Evolutionary conservation across 2,113 vertebrate species (phyloP).

Genomic region (Henicopernis longicauda): DNA sequence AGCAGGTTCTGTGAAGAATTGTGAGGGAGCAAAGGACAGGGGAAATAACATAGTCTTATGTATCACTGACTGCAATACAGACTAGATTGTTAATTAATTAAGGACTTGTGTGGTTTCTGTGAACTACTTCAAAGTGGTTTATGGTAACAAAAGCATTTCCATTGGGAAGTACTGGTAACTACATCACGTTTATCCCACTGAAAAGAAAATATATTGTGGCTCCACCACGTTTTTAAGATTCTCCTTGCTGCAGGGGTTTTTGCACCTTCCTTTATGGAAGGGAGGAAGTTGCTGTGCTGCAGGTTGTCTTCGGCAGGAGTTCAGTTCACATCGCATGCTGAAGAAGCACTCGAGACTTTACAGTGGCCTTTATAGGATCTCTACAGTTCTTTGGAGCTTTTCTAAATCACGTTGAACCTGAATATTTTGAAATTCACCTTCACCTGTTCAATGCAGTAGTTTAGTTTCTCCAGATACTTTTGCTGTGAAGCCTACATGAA

Average conservation of each 20-base stretch:
- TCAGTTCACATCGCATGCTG: not conserved
- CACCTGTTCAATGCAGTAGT: not conserved
- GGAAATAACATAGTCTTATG: not conserved
- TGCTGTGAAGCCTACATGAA: not conserved
- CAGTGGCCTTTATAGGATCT: not conserved
- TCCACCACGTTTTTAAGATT: not conserved
- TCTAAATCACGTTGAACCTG: not conserved
- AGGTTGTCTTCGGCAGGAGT: not conserved
- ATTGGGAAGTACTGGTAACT: not conserved
- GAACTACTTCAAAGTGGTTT: not conserved
- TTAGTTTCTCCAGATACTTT: not conserved
- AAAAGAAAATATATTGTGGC: not conserved
- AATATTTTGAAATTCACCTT: not conserved
- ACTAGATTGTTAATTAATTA: not conserved
- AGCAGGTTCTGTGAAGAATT: not conserved
- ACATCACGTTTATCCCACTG: not conserved
- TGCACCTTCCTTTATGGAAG: not conserved
- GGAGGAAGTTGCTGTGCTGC: not conserved
- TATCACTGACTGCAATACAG: not conserved
- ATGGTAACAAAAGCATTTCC: not conserved
- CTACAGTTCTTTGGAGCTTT: not conserved
- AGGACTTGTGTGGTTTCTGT: not conserved
- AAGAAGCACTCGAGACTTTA: not conserved
- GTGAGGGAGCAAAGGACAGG: not conserved
- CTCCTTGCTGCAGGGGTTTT: not conserved